Evolutionary conservation across 2,888 invertebrate species (phyloP).

Genomic region (Lithophane ornitopus): DNA sequence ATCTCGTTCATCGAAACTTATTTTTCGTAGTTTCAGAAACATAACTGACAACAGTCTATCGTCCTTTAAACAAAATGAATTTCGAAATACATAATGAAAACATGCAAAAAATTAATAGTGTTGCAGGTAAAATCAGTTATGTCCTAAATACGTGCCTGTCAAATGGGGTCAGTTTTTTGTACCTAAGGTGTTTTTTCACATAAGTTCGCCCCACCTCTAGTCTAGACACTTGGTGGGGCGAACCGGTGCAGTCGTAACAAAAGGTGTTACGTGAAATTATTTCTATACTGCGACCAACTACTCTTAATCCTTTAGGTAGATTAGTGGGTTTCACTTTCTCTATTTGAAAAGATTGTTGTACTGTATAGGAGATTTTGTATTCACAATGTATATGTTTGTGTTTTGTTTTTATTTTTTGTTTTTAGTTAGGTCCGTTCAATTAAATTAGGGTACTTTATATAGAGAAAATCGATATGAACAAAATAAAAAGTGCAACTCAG

Average conservation of each 20-base stretch:
- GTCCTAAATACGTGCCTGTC: conserved; percentile 73
- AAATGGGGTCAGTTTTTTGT: conserved; percentile 69
- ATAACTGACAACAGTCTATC: no score
- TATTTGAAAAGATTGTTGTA: not conserved
- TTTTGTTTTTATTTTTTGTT: no score
- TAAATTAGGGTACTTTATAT: not conserved
- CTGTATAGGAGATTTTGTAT: not conserved
- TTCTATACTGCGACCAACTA: conserved; percentile 65
- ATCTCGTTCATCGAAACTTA: not conserved
- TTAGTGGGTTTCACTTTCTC: conserved; percentile 27
- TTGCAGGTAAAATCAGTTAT: conserved; percentile 59
- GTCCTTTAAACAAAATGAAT: conserved; percentile 33
- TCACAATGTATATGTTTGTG: no score
- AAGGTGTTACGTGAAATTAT: conserved; percentile 75
- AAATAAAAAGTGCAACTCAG: not conserved
- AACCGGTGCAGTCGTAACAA: conserved; percentile 59
- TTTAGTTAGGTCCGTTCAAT: not conserved
- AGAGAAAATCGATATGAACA: not conserved
- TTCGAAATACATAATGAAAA: conserved; percentile 34
- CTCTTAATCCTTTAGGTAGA: conserved; percentile 64
- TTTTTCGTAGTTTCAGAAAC: not conserved
- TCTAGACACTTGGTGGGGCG: conserved; percentile 55
- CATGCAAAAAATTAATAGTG: conserved; percentile 53
- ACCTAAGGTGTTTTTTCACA: conserved; percentile 61
- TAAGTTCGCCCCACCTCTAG: conserved; percentile 22